Percentiles rank a stretch among this genome's conserved stretches.
Conservation (phyloP, 2,113 vertebrate species). For the Zosterops japonicus region DNA sequence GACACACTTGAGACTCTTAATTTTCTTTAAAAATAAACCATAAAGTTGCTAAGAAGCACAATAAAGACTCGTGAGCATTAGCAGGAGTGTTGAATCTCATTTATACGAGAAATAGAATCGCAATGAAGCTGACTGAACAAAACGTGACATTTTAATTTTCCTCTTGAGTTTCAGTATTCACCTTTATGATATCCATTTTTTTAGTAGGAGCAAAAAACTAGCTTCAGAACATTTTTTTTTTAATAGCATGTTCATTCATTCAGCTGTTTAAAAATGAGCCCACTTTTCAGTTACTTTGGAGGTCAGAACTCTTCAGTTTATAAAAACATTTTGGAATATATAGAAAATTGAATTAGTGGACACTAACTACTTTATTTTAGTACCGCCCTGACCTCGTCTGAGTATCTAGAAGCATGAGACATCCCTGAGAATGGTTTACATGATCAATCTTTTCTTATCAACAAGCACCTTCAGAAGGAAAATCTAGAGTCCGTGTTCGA, state of each 20-base stretch:
- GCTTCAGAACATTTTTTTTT: background rate
- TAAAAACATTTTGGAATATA: background rate
- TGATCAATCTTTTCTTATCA: background rate
- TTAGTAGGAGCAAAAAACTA: background rate
- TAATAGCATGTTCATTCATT: background rate
- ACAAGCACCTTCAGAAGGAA: background rate
- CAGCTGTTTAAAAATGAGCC: background rate
- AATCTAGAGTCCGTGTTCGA: rapidly evolving
- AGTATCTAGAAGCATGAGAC: background rate
- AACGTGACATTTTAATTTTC: slow-evolving; percentile 7
- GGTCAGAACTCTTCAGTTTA: background rate
- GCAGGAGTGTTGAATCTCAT: background rate
- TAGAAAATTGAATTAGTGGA: background rate
- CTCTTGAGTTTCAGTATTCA: background rate
- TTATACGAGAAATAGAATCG: background rate
- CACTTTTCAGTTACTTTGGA: background rate
- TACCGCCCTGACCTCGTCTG: background rate
- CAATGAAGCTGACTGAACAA: background rate
- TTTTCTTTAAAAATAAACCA: background rate
- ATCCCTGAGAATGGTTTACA: background rate
- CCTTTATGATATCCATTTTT: background rate
- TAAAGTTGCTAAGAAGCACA: background rate
- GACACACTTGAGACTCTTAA: background rate
- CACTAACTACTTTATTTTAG: background rate
- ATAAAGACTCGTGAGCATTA: background rate